Conservation (phyloP, 2,888 invertebrate species). For the Tachina grossa region DNA sequence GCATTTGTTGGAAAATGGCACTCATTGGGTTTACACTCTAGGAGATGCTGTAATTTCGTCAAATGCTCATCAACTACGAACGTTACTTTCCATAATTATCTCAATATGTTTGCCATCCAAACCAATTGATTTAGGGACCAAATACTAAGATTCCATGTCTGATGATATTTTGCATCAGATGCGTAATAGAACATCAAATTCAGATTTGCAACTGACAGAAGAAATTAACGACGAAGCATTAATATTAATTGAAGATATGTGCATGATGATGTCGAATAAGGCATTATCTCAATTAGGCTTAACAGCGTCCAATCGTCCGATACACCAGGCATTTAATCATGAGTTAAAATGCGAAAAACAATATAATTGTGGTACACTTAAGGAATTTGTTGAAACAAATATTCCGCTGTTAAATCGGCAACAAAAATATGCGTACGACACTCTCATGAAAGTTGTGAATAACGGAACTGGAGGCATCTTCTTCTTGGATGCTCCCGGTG, state of each 20-base stretch:
- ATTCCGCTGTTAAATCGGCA: constrained; percentile 54
- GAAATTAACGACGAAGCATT: not conserved
- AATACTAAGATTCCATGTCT: too few relatives aligned
- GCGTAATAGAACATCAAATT: too few relatives aligned
- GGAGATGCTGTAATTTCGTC: not conserved
- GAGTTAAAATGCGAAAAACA: constrained; percentile 56
- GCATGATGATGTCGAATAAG: not conserved
- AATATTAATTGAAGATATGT: not conserved
- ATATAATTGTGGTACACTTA: constrained; percentile 42
- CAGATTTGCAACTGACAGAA: not conserved
- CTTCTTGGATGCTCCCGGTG: too few relatives aligned
- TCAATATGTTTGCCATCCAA: not conserved
- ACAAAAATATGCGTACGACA: constrained; percentile 10
- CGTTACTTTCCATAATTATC: not conserved
- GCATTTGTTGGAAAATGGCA: not conserved
- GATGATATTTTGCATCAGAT: too few relatives aligned
- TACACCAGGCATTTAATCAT: constrained; percentile 59
- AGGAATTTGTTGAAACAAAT: constrained; percentile 53
- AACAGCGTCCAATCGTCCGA: constrained; percentile 54
- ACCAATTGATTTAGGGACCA: not conserved
- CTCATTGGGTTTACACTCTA: not conserved
- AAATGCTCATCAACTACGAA: constrained; percentile 1
- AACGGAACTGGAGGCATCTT: too few relatives aligned
- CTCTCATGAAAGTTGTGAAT: too few relatives aligned
- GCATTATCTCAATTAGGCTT: not conserved